These are phyloP conservation scores for Folsomia candida DNA, from an alignment of 2,888 invertebrate species.

Conservation along the genomic window DNA sequence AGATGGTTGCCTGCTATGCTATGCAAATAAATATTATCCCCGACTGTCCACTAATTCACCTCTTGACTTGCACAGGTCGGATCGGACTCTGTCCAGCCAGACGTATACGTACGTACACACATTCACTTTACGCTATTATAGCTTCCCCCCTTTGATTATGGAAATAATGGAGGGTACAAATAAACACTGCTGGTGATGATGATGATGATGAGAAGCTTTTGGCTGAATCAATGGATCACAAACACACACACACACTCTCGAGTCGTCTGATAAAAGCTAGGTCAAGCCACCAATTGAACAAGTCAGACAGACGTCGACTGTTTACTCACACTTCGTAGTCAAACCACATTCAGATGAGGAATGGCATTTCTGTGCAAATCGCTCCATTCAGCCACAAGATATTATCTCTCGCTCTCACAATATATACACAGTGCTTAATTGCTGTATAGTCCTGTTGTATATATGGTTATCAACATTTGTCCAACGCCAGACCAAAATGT, in stretches of 20 bases:
- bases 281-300: conserved; percentile 13
- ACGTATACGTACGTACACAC: not conserved
- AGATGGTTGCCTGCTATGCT: too few relatives aligned
- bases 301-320: conserved; percentile 10
- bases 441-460: too few relatives aligned
- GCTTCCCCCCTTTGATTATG: not conserved
- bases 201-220: not conserved
- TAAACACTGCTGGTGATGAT: too few relatives aligned
- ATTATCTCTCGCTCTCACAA: too few relatives aligned
- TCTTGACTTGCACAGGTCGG: not conserved
- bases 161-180: not conserved
- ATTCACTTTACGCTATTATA: not conserved
- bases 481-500: too few relatives aligned
- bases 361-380: not conserved
- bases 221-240: conserved; percentile 10
- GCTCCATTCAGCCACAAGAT: not conserved
- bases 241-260: conserved; percentile 4
- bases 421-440: too few relatives aligned
- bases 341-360: not conserved
- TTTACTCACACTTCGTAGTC: conserved; percentile 15
- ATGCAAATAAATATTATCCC: not conserved
- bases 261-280: conserved; percentile 12
- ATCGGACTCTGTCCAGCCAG: not conserved
- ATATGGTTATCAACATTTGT: too few relatives aligned
- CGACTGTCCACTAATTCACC: not conserved